Base-by-base conservation (phyloP, 1,140 invertebrate species). In the Magallana ariakensis region DNA sequence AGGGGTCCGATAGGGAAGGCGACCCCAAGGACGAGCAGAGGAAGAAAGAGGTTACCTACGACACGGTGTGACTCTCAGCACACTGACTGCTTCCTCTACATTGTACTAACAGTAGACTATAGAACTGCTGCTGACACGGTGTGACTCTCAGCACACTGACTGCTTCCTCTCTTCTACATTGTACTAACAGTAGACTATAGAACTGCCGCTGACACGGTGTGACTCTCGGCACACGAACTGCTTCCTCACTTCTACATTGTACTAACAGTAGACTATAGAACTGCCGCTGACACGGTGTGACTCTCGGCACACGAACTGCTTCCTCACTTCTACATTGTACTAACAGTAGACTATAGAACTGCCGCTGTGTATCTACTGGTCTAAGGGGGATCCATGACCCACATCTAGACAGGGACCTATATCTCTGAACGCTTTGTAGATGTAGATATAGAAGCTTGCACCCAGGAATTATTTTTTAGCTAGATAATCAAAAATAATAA, bases 21-120 rank as follows among this genome's bases (percentile, higher is more conserved):
- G 22, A 22, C 66, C 66, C 66, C 22, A 26, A 26, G 33, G 22
- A 75, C 6, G 22, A 75, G 22, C 11, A 75, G 26, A 5, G 19
- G 11, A 70, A n/a, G 19, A 70, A 70, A 70, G 62, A 70, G 66
- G 66, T 75, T 75, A 75, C 66, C 26, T 75, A 75, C 26, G 9
- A 26, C 9, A 75, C 22, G 66, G 66, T 33, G 66, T 75, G 66
- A 75, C 22, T 75, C 58, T 62, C 22, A 0, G 7, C 66, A 75
- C 66, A 75, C 66, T 75, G 26, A 75, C 33, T 2, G 66, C 66
- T 75, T 75, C 66, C 19, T 13, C 33, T 46, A 26, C 66, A 13
- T 75, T 26, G 10, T 75, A 75, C 22, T 75, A 26, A 75, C 66
- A 75, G 33, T 46, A 46, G 33, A n/a, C n/a, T n/a, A n/a, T n/a